Conservation (phyloP, 2,888 invertebrate species). For the Zygogramma bicolorata region DNA sequence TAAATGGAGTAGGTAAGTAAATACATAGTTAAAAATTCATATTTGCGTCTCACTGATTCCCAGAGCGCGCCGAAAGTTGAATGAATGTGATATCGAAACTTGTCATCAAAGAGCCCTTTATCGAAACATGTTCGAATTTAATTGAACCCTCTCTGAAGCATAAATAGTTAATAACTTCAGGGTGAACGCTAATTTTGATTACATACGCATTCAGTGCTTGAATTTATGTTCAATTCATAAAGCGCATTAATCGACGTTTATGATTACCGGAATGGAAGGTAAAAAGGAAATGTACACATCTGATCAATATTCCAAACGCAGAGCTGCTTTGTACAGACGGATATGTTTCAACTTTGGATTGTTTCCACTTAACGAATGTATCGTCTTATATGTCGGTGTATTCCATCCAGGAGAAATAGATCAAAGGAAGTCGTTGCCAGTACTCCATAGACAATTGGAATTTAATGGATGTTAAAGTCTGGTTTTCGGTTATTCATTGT, state of each 20-base stretch:
- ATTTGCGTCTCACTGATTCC: conserved; percentile 2
- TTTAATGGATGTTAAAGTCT: no score
- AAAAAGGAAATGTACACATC: neutral
- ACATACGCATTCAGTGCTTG: neutral
- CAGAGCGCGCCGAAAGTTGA: conserved; percentile 1
- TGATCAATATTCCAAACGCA: neutral
- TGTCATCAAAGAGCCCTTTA: conserved; percentile 15
- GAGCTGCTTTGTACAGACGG: no score
- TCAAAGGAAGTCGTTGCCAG: no score
- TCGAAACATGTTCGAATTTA: conserved; percentile 22
- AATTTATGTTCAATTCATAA: neutral
- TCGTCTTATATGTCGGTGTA: no score
- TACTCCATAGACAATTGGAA: no score
- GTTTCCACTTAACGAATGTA: no score
- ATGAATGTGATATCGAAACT: conserved; percentile 18
- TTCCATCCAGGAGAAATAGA: no score
- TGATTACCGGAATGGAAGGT: neutral
- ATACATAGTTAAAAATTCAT: neutral
- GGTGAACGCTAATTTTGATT: conserved; percentile 10
- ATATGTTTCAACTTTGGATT: no score
- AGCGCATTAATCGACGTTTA: neutral
- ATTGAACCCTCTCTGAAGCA: conserved; percentile 27
- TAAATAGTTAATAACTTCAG: conserved; percentile 20
- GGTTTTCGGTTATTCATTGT: no score
- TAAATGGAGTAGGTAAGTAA: conserved; percentile 3